phyloP scores from a whole-genome alignment of 2,797 vertebrate genomes.

The Lacerta bilineata region DNA sequence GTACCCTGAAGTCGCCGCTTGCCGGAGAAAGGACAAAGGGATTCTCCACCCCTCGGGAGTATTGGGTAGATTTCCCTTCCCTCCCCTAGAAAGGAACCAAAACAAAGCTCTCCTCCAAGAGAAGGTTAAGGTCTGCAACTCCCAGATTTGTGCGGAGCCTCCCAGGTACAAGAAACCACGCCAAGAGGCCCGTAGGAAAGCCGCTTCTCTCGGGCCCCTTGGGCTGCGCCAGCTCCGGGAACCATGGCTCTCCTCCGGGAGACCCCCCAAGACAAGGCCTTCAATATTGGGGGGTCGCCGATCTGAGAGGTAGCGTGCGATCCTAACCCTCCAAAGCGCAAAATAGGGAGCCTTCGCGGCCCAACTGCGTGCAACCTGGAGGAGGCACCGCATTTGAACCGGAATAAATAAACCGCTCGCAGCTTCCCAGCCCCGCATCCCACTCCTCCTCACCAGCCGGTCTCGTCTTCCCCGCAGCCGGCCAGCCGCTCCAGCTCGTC shows the following conservation, averaged over 20 bases:
- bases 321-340: background rate
- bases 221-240: background rate
- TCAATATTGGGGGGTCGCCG: background rate
- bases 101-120: background rate
- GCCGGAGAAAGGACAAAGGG: constrained; percentile 15
- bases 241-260: background rate
- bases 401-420: background rate
- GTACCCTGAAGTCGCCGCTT: background rate
- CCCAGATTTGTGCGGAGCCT: background rate
- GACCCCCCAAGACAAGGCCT: background rate
- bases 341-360: background rate
- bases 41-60: background rate
- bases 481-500: constrained; percentile 92
- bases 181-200: background rate
- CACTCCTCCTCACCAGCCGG: constrained; percentile 91
- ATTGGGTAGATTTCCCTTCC: background rate
- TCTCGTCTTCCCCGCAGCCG: constrained; percentile 90
- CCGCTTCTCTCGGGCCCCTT: background rate
- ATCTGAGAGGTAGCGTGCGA: background rate
- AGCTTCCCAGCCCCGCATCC: background rate
- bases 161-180: background rate
- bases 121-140: background rate
- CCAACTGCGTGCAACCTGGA: background rate
- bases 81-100: background rate
- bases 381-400: background rate